A percentile compares a stretch with the other conserved stretches of the same genome.
Evolutionary conservation across 2,888 invertebrate species (phyloP).

Genomic region (Drosophila stalkeri): DNA sequence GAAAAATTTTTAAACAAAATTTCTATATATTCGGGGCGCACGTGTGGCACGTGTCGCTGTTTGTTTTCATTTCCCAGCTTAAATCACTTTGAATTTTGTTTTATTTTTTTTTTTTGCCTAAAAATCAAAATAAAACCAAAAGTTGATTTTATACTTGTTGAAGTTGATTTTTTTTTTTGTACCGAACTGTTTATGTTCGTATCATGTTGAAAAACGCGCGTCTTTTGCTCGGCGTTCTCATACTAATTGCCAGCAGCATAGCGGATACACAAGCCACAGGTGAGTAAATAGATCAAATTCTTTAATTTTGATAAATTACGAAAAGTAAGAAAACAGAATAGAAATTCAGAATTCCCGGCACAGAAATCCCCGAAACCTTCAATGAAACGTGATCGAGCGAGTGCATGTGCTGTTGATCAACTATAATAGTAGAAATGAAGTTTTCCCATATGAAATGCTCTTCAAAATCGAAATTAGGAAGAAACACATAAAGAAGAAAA

Average conservation of each 20-base stretch:
- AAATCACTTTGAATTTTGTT: neutral
- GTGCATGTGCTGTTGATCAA: neutral
- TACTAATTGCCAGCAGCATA: slow-evolving; percentile 56
- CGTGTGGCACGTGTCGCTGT: slow-evolving; percentile 4
- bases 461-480: no score
- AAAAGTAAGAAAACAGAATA: neutral
- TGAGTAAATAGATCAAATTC: slow-evolving; percentile 52
- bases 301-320: neutral
- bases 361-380: slow-evolving; percentile 4
- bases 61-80: neutral
- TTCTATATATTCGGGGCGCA: slow-evolving; percentile 7
- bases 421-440: neutral
- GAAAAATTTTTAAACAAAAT: neutral
- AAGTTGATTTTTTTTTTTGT: slow-evolving; percentile 1
- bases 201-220: slow-evolving; percentile 61
- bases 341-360: neutral
- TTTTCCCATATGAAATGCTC: no score
- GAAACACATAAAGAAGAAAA: no score
- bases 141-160: slow-evolving; percentile 13
- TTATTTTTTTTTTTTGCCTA: no score
- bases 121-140: slow-evolving; percentile 16
- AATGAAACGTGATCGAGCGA: neutral
- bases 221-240: slow-evolving; percentile 55
- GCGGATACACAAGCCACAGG: slow-evolving; percentile 66
- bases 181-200: slow-evolving; percentile 20